phyloP scores from a whole-genome alignment of 2,888 invertebrate species.

The Sceliomorpha sp. region DNA sequence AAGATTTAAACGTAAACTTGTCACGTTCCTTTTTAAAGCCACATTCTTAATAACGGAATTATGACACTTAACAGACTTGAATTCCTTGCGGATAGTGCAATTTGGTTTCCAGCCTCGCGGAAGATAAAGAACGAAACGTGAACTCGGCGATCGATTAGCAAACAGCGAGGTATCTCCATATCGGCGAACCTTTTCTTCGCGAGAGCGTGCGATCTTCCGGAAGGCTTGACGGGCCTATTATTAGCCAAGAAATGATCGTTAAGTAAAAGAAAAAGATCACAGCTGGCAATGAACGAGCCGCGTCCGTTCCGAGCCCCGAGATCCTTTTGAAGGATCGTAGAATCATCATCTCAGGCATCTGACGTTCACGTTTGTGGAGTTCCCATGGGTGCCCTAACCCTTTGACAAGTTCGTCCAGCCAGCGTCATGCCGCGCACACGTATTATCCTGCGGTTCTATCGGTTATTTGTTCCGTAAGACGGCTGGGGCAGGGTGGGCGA shows the following conservation, averaged over 20 bases:
- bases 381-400: slow-evolving; percentile 60
- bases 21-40: too few relatives aligned
- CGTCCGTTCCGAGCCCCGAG: slow-evolving; percentile 31
- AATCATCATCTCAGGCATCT: slow-evolving; percentile 59
- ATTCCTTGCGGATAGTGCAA: too few relatives aligned
- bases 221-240: slow-evolving; percentile 49
- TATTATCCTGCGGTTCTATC: slow-evolving; percentile 55
- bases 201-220: slow-evolving; percentile 32
- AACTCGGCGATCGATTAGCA: slow-evolving; percentile 43
- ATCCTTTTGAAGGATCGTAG: slow-evolving; percentile 51
- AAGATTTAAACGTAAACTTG: too few relatives aligned
- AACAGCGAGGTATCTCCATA: slow-evolving; percentile 21
- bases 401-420: slow-evolving; percentile 61
- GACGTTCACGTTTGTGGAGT: slow-evolving; percentile 58
- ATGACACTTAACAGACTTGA: too few relatives aligned
- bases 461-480: slow-evolving; percentile 59
- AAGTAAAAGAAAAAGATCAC: slow-evolving; percentile 49
- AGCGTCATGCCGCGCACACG: slow-evolving; percentile 31
- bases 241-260: slow-evolving; percentile 46
- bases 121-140: slow-evolving; percentile 21
- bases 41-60: too few relatives aligned
- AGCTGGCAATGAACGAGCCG: slow-evolving; percentile 51
- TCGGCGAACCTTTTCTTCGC: slow-evolving; percentile 15
- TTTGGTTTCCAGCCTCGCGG: neutral
- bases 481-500: slow-evolving; percentile 40